Percentiles rank a stretch among this genome's conserved stretches.
Conservation (phyloP, 2,888 invertebrate genomes). For the Plebejus anna region DNA sequence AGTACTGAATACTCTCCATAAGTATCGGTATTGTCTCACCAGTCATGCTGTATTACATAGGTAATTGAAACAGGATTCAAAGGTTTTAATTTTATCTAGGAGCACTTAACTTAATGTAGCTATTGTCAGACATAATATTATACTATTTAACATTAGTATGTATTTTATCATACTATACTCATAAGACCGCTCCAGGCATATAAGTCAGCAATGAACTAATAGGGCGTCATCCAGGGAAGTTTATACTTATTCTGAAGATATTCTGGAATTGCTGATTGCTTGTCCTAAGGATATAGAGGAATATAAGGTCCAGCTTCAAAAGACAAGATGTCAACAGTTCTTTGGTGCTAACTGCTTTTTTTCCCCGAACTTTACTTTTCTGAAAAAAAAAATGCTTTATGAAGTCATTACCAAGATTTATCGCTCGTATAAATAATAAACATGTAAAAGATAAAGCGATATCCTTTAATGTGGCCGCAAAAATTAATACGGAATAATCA, state of each 20-base stretch:
- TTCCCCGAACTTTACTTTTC: not conserved
- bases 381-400: not conserved
- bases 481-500: conserved; percentile 21
- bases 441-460: not conserved
- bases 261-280: not conserved
- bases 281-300: not conserved
- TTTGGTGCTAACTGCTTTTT: not conserved
- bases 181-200: too few species aligned
- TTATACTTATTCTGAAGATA: not conserved
- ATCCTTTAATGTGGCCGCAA: conserved; percentile 8
- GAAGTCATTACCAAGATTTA: conserved; percentile 3
- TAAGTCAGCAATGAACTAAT: too few species aligned
- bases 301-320: not conserved
- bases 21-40: too few species aligned
- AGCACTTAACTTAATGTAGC: too few species aligned
- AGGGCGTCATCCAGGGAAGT: too few species aligned
- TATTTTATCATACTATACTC: too few species aligned
- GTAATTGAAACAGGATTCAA: too few species aligned
- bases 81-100: too few species aligned
- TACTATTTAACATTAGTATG: too few species aligned
- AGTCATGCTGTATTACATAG: too few species aligned
- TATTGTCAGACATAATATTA: too few species aligned
- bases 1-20: too few species aligned
- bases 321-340: not conserved
- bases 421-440: conserved; percentile 6